Evolutionary conservation across 2,113 vertebrate genomes (phyloP).

Genomic region (Melospiza melodia): DNA sequence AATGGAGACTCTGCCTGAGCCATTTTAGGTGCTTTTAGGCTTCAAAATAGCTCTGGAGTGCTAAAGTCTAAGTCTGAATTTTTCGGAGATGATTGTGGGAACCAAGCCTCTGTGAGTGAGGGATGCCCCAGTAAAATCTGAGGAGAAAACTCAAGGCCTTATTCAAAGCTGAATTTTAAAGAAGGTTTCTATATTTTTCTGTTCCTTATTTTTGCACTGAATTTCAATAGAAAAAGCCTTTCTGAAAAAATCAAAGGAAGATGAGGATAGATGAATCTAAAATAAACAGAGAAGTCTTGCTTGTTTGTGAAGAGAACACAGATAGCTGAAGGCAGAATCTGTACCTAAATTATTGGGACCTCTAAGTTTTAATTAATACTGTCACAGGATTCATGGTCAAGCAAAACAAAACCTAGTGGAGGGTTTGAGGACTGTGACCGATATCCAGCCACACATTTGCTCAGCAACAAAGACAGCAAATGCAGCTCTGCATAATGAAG

Average conservation of each 20-base stretch:
- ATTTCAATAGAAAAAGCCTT: constrained; percentile 15
- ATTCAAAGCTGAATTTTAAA: not conserved
- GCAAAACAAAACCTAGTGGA: not conserved
- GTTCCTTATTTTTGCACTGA: not conserved
- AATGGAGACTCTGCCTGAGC: not conserved
- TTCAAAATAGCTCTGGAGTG: constrained; percentile 24
- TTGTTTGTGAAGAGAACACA: constrained; percentile 21
- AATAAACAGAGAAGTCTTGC: constrained; percentile 28
- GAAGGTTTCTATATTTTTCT: constrained; percentile 15
- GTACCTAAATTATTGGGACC: constrained; percentile 42
- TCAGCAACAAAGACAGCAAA: not conserved
- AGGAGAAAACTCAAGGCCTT: not conserved
- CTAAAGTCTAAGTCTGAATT: not conserved
- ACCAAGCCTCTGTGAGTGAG: not conserved
- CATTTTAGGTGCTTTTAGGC: not conserved
- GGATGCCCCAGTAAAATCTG: not conserved
- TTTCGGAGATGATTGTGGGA: not conserved
- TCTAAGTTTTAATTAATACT: constrained; percentile 34
- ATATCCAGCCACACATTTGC: not conserved
- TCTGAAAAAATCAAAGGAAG: constrained; percentile 31
- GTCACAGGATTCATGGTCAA: not conserved
- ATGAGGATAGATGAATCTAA: constrained; percentile 17
- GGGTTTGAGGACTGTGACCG: not conserved
- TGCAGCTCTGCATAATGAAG: not conserved
- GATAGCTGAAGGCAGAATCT: constrained; percentile 49